These are phyloP conservation scores for Acrossocheilus fasciatus DNA, from an alignment of 2,797 vertebrate genomes.

Conservation along the genomic window DNA sequence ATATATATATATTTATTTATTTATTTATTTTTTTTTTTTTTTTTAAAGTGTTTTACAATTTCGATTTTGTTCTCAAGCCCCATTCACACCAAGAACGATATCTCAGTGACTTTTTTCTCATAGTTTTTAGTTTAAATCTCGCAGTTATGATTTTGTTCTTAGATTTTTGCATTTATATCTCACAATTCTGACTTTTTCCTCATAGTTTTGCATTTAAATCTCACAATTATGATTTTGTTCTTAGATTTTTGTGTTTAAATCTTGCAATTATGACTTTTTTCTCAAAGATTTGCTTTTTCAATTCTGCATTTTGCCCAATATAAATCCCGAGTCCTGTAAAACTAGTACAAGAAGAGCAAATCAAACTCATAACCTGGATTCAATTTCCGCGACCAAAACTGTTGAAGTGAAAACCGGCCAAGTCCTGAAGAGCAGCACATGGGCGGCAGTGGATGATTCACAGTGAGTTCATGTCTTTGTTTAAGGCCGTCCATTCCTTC, in stretches of 20 bases:
- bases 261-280: too few species aligned
- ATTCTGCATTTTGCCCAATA: background rate
- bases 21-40: too few species aligned
- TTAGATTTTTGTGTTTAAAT: too few species aligned
- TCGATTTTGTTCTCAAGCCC: too few species aligned
- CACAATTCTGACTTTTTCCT: too few species aligned
- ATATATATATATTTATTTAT: too few species aligned
- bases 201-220: too few species aligned
- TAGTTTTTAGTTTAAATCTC: too few species aligned
- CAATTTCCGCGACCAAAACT: background rate
- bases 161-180: too few species aligned
- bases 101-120: background rate
- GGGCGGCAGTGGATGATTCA: background rate
- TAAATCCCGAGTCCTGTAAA: background rate
- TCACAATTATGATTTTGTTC: too few species aligned
- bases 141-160: too few species aligned
- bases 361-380: conserved; percentile 7
- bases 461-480: background rate
- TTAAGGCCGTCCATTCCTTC: conserved; percentile 27
- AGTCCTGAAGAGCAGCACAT: conserved; percentile 13
- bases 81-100: too few species aligned
- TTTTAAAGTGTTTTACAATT: background rate
- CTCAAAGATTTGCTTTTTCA: background rate
- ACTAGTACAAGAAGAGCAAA: background rate
- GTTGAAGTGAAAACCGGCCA: background rate